These are phyloP conservation scores for Nerophis ophidion DNA, from an alignment of 2,113 vertebrate genomes.

Conservation along the genomic window DNA sequence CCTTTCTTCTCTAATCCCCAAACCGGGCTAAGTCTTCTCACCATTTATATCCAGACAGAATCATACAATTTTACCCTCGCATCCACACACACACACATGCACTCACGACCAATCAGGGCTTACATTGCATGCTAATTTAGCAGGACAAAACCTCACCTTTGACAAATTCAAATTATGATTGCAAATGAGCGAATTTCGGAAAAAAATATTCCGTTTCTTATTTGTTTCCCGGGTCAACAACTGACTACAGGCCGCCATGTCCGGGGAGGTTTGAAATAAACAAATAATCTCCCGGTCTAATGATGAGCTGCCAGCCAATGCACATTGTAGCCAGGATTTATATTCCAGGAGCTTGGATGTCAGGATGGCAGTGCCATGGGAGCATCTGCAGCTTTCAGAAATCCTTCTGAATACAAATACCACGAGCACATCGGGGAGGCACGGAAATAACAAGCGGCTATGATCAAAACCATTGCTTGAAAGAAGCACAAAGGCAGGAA, in stretches of 20 bases:
- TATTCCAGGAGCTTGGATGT: conserved; percentile 50
- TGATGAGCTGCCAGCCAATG: conserved; percentile 42
- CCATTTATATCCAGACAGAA: conserved; percentile 19
- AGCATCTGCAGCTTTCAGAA: conserved; percentile 56
- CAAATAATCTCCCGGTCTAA: conserved; percentile 38
- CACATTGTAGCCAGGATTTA: conserved; percentile 42
- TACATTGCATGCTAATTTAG: too few relatives aligned
- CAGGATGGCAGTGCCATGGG: conserved; percentile 43
- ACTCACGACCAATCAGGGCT: too few relatives aligned
- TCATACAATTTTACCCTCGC: conserved; percentile 20
- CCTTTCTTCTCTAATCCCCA: conserved; percentile 56
- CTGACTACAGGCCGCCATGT: conserved; percentile 37
- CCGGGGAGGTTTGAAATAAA: conserved; percentile 36
- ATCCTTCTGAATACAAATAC: conserved; percentile 36
- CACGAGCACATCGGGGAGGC: conserved; percentile 14
- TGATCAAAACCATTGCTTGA: conserved; percentile 37
- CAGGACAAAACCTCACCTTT: conserved; percentile 7
- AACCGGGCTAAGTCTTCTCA: conserved; percentile 50
- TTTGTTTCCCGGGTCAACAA: conserved; percentile 16
- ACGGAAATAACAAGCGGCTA: conserved; percentile 31
- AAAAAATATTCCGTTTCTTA: conserved; percentile 29
- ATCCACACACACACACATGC: conserved; percentile 12
- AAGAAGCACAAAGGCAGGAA: conserved; percentile 6
- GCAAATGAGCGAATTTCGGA: not conserved
- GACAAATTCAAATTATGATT: not conserved